A percentile compares a stretch with the other conserved stretches of the same genome.
phyloP scores from a whole-genome alignment of 2,888 invertebrate species.

The Netelia virgata region DNA sequence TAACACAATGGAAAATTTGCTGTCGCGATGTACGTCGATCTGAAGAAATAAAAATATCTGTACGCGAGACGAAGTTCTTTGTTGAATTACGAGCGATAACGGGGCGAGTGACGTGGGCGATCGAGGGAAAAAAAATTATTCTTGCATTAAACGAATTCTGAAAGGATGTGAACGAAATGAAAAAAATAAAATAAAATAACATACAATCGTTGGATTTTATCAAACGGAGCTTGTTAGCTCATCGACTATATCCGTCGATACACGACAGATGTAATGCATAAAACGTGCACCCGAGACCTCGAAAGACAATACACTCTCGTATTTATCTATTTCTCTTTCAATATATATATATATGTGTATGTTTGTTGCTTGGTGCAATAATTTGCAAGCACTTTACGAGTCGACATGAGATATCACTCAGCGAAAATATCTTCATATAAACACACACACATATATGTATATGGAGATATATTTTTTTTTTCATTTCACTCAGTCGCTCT shows the following conservation, averaged over 20 bases:
- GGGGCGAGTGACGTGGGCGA: neutral
- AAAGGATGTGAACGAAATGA: neutral
- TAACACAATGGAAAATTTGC: no score
- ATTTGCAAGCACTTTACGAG: constrained; percentile 45
- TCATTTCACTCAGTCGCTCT: constrained; percentile 2
- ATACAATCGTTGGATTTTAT: neutral
- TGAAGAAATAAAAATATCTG: no score
- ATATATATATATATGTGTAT: neutral
- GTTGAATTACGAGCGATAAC: no score
- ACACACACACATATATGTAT: no score
- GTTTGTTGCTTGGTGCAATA: neutral
- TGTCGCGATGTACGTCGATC: no score
- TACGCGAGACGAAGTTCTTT: no score
- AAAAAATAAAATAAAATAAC: no score
- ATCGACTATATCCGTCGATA: neutral
- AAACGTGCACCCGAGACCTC: constrained; percentile 16
- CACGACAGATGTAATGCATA: neutral
- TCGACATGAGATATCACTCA: constrained; percentile 46
- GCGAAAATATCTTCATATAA: neutral
- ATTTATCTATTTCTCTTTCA: no score
- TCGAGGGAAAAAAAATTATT: no score
- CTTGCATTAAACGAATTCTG: no score
- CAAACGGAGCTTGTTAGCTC: neutral
- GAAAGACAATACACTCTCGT: constrained; percentile 7
- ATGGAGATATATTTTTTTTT: constrained; percentile 1